These are phyloP conservation scores for Nectonema munidae DNA, from an alignment of 2,888 invertebrate species.

Conservation along the genomic window DNA sequence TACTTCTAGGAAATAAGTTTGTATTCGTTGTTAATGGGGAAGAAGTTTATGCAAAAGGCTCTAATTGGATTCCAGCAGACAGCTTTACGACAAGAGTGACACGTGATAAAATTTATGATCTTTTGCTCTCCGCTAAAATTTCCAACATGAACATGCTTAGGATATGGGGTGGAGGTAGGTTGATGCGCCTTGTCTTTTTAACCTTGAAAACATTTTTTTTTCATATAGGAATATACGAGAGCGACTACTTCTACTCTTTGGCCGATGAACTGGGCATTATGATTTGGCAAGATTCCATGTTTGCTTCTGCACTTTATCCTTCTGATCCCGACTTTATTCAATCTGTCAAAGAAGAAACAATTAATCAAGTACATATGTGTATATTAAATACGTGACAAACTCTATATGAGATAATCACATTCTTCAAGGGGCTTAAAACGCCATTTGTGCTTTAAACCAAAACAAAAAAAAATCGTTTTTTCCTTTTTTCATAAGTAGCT, in stretches of 20 bases:
- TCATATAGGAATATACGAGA: constrained; percentile 39
- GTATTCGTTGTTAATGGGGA: constrained; percentile 51
- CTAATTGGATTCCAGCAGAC: constrained; percentile 62
- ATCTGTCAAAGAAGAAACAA: constrained; percentile 40
- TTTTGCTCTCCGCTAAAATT: constrained; percentile 36
- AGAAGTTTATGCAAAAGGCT: constrained; percentile 50
- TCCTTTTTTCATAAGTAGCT: no score
- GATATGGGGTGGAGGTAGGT: constrained; percentile 68
- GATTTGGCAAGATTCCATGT: constrained; percentile 91
- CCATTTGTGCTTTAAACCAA: no score
- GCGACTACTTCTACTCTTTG: constrained; percentile 42
- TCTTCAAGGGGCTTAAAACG: no score
- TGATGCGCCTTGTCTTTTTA: constrained; percentile 15
- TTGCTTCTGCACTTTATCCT: constrained; percentile 79
- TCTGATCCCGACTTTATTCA: constrained; percentile 35
- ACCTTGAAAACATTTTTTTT: neutral
- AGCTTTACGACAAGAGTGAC: constrained; percentile 39
- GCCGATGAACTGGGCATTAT: constrained; percentile 39
- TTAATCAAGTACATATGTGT: constrained; percentile 34
- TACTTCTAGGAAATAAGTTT: constrained; percentile 34
- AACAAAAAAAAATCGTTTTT: no score
- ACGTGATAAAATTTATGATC: constrained; percentile 28
- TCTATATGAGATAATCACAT: neutral
- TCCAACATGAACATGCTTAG: constrained; percentile 64
- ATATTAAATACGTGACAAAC: neutral